phyloP scores from a whole-genome alignment of 2,797 vertebrate genomes.

The Bucorvus abyssinicus region DNA sequence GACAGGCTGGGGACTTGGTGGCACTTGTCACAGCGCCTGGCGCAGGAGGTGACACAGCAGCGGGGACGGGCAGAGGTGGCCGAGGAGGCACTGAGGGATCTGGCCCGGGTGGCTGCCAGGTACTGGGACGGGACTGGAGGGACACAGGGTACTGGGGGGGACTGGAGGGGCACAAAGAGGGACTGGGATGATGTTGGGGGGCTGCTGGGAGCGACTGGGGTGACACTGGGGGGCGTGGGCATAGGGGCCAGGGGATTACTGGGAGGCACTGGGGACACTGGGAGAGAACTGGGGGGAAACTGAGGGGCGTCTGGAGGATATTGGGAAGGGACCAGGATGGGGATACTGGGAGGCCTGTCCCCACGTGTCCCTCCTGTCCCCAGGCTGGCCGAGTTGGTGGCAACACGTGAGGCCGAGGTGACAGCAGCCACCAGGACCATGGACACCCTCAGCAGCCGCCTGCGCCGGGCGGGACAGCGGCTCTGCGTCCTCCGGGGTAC shows the following conservation, averaged over 20 bases:
- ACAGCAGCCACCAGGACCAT: neutral
- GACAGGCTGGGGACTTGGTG: neutral
- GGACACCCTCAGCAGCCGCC: neutral
- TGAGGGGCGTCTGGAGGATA: neutral
- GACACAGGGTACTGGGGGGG: neutral
- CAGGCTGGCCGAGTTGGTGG: neutral
- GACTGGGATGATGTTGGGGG: no score
- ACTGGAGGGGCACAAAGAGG: neutral
- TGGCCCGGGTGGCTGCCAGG: neutral
- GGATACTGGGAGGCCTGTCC: neutral
- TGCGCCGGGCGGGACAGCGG: neutral
- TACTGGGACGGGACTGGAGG: neutral
- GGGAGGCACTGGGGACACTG: neutral
- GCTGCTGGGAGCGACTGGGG: no score
- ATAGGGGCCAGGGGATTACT: no score
- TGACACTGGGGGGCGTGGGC: neutral
- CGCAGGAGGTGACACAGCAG: neutral
- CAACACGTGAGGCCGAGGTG: neutral
- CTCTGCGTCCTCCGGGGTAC: neutral
- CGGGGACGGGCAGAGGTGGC: neutral
- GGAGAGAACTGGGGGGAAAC: neutral
- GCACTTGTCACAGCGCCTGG: neutral
- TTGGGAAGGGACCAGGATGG: no score
- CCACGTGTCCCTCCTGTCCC: neutral
- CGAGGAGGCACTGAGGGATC: neutral